Base-by-base conservation (phyloP, 2,797 vertebrate genomes). In the Neosilurus hyrtlii region DNA sequence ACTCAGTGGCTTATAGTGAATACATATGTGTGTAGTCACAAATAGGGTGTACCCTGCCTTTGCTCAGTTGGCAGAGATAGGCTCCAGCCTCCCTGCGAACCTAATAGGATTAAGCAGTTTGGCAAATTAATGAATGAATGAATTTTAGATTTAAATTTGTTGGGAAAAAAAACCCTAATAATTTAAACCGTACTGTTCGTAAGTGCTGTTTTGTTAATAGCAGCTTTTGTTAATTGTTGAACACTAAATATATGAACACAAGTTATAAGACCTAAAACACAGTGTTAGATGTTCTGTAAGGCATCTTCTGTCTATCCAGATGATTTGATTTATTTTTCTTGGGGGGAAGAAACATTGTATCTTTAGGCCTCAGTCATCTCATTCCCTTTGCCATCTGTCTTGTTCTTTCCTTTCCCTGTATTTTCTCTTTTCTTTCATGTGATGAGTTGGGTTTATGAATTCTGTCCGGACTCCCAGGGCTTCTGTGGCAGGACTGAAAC, bases 391-490 rank as follows among this genome's bases (percentile, higher is more conserved):
- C 88, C 78, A 80, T 87, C 83, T 73, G 77, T 87, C 84, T 83
- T 87, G 72, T 84, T 84, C 85, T 82, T 72, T 51, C 79, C 75
- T 82, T 72, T 78, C 84, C 84, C 77, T 84, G 84, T 51, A n/a
- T 20, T 81, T 87, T 87, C 84, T 76, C 80, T 86, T 61, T 84
- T 85, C 90, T 92, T 88, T 88, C 85, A 87, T 86, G 91, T 93
- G 91, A 93, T 90, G 92, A 93, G 93, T 92, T 92, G 92, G 93
- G 91, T 92, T 92, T 92, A 94, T 94, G 93, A 93, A 92, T 93
- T 94, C 93, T 93, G 91, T 43, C 20, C 66, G 88, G 92, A 93
- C 93, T 93, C 93, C 93, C 92, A 76, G 90, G 91, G 91, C 92
- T 92, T 91, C 91, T 92, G 90, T 91, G 90, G 86, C 89, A 90